Conservation (phyloP, 2,888 invertebrate species). For the Clanis bilineata region DNA sequence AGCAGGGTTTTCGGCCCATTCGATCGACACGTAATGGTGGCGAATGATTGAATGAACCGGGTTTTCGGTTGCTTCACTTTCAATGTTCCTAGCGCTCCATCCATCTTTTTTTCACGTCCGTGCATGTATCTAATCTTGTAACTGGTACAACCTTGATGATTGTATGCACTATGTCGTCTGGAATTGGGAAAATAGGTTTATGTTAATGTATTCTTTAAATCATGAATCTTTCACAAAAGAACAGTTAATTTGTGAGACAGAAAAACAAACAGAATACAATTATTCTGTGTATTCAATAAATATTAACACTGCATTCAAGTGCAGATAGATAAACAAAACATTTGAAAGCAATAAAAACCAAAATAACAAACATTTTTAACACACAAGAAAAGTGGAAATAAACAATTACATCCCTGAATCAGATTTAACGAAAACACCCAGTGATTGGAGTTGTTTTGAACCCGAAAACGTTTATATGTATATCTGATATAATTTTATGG, state of each 20-base stretch:
- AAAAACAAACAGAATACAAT: neutral
- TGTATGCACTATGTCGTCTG: too few relatives aligned
- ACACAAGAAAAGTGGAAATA: neutral
- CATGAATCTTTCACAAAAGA: neutral
- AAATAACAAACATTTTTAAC: conserved; percentile 5
- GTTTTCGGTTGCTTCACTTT: too few relatives aligned
- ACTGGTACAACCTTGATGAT: too few relatives aligned
- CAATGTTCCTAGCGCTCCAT: too few relatives aligned
- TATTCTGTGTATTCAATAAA: neutral
- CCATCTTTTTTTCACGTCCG: too few relatives aligned
- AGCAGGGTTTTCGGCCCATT: too few relatives aligned
- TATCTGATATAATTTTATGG: neutral
- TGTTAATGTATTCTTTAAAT: neutral
- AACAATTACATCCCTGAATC: conserved; percentile 6
- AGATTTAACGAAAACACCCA: neutral
- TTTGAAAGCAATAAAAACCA: conserved; percentile 5
- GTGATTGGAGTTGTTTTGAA: neutral
- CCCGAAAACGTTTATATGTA: neutral
- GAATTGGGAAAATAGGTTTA: too few relatives aligned
- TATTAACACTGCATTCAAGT: neutral
- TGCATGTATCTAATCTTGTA: too few relatives aligned
- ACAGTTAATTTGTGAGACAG: neutral
- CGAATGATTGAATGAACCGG: too few relatives aligned
- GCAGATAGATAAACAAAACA: neutral
- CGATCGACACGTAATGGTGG: too few relatives aligned